Evolutionary conservation across 2,888 invertebrate species (phyloP), one percentile per base, ranked within the genome.

Genomic region (Pseudolycoriella hygida): DNA sequence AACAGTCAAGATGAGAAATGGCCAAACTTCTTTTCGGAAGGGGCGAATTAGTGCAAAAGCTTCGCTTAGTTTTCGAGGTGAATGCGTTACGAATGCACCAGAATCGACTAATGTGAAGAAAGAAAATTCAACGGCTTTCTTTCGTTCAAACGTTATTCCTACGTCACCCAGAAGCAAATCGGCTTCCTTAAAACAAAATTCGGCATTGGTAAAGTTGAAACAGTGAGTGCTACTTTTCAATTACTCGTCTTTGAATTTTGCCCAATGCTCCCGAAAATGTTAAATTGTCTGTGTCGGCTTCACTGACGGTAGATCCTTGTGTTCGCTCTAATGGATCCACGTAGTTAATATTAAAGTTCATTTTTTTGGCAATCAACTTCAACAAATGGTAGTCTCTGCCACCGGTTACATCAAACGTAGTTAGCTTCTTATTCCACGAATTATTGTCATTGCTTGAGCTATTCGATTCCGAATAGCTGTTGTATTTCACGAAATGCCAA

Each of bases 1-100:
- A 3, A 80, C 61, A 0, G 80, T 78, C 1, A 75, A 64, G 3
- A 74, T 69, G 1, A 83, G 72, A 19, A 76, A 70, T 0, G 81
- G 80, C 83, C 82, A 83, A 0, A 83, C 82, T 64, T 80, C 73
- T 71, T 75, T 76, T 47, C 74, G 74, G 55, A 83, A 83, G 1
- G 83, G 82, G 42, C 82, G 68, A 49, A 83, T 70, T 17, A 83
- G 70, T 10, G 81, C 82, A 15, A 82, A 56, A 1, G 82, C 80
- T 56, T 83, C 82, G 52, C 80, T 83, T 1, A 83, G 63, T 47
- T 73, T 73, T 1, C 77, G 74, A 0, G 83, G 82, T 0, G 81
- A 77, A 52, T 82, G 82, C 0, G 82, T 83, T 1, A 80, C 69
- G 55, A 83, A 83, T 0, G 82, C 81, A 0, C 80, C 82, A 15